These are phyloP conservation scores for Gobio occitaniae DNA, from an alignment of 2,797 vertebrate species.

Conservation along the genomic window DNA sequence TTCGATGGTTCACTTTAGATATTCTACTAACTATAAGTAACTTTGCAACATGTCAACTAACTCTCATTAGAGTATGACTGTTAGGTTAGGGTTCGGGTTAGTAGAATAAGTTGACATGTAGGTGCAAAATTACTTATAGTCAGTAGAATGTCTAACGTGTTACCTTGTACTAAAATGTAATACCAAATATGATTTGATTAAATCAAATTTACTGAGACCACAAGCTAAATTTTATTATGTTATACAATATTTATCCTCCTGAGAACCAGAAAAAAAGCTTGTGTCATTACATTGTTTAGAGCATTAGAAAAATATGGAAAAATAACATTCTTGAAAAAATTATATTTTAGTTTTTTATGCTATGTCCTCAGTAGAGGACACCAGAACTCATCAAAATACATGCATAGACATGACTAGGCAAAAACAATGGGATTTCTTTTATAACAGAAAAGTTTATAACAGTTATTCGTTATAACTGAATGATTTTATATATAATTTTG, in stretches of 20 bases:
- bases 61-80: background rate
- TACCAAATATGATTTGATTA: slow-evolving; percentile 8
- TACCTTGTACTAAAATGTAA: background rate
- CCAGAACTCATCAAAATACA: too few species aligned
- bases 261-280: too few species aligned
- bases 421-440: too few species aligned
- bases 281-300: too few species aligned
- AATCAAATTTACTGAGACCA: background rate
- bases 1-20: background rate
- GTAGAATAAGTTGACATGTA: background rate
- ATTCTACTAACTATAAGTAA: background rate
- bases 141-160: background rate
- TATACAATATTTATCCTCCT: background rate
- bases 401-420: too few species aligned
- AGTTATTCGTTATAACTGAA: too few species aligned
- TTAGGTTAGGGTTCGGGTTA: background rate
- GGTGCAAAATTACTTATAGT: background rate
- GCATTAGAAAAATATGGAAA: too few species aligned
- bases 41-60: background rate
- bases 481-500: too few species aligned
- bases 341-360: too few species aligned
- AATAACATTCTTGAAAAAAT: too few species aligned
- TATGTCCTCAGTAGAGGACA: too few species aligned
- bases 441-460: too few species aligned
- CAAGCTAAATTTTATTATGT: background rate